Evolutionary conservation across 2,888 invertebrate species (phyloP).

Genomic region (Drosophila kambysellisi): DNA sequence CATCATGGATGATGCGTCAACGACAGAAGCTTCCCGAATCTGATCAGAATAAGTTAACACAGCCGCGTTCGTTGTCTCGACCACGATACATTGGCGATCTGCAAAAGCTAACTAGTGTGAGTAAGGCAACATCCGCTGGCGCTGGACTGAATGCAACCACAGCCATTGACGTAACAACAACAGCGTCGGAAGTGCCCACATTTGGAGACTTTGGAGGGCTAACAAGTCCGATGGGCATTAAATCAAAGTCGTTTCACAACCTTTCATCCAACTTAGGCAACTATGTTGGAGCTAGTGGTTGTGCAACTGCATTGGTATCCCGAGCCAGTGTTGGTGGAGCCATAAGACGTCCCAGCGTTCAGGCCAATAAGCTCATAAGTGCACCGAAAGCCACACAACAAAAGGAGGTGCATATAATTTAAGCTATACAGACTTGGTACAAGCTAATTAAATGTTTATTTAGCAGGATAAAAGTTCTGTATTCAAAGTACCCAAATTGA

Average conservation of each 20-base stretch:
- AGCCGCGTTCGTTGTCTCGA: slow-evolving; percentile 82
- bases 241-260: slow-evolving; percentile 85
- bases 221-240: slow-evolving; percentile 85
- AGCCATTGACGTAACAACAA: slow-evolving; percentile 23
- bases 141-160: slow-evolving; percentile 67
- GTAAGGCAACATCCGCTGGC: slow-evolving; percentile 83
- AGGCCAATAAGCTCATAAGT: slow-evolving; percentile 41
- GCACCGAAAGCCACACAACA: slow-evolving; percentile 29
- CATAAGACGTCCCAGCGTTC: slow-evolving; percentile 58
- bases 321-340: slow-evolving; percentile 61
- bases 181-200: slow-evolving; percentile 25
- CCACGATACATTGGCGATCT: slow-evolving; percentile 83
- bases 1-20: slow-evolving; percentile 43
- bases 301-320: slow-evolving; percentile 21
- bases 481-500: slow-evolving; percentile 82
- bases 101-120: slow-evolving; percentile 78
- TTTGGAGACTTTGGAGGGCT: slow-evolving; percentile 59
- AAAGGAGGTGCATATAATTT: slow-evolving; percentile 46
- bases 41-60: slow-evolving; percentile 15
- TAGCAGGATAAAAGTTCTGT: slow-evolving; percentile 66
- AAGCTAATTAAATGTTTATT: not conserved
- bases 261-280: slow-evolving; percentile 76
- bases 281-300: slow-evolving; percentile 23
- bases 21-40: slow-evolving; percentile 33
- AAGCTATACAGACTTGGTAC: too few relatives aligned